A percentile compares a stretch with the other conserved stretches of the same genome.
Evolutionary conservation across 2,888 invertebrate species (phyloP).

Genomic region (Hipparchia sbordonii): DNA sequence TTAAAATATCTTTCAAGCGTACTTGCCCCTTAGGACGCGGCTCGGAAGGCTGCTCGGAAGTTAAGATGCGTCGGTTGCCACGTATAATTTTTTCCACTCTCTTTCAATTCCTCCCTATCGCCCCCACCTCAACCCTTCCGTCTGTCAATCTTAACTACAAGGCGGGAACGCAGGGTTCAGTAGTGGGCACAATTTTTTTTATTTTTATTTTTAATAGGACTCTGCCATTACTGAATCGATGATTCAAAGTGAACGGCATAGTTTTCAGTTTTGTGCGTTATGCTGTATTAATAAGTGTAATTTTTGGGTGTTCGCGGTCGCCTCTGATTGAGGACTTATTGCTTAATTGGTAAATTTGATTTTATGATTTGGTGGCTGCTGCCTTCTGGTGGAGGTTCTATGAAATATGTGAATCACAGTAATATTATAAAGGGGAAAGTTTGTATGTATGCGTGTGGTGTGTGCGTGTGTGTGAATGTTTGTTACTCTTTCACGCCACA

Average conservation of each 20-base stretch:
- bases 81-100: constrained; percentile 81
- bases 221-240: constrained; percentile 62
- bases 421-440: not conserved
- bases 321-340: constrained; percentile 40
- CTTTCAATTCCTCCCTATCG: constrained; percentile 72
- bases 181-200: constrained; percentile 66
- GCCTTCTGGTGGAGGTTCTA: constrained; percentile 9
- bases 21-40: constrained; percentile 53
- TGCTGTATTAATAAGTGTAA: constrained; percentile 40
- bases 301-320: constrained; percentile 38
- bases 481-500: no score
- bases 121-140: constrained; percentile 73
- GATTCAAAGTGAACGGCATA: constrained; percentile 53
- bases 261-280: constrained; percentile 44
- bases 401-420: not conserved
- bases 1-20: constrained; percentile 38
- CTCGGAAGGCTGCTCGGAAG: constrained; percentile 71
- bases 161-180: constrained; percentile 69
- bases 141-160: constrained; percentile 82
- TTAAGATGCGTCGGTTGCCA: constrained; percentile 80
- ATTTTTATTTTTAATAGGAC: constrained; percentile 69
- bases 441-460: no score
- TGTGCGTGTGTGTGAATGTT: no score
- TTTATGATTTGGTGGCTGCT: constrained; percentile 32
- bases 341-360: constrained; percentile 41